A percentile compares a stretch with the other conserved stretches of the same genome.
Conservation (phyloP, 2,113 vertebrate species). For the Hemicordylus capensis region DNA sequence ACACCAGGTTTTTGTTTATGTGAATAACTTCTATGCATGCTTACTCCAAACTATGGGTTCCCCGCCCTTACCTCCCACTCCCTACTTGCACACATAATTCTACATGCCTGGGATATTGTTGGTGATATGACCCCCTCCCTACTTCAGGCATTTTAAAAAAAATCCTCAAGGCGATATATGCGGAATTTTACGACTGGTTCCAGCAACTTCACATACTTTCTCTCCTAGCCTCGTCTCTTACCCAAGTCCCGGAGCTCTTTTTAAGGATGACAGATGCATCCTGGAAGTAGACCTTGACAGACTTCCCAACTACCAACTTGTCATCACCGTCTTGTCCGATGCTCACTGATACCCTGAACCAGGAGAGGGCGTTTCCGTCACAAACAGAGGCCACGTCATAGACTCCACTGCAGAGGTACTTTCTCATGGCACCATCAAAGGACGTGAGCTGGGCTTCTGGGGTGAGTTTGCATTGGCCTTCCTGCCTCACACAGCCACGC, state of each 20-base stretch:
- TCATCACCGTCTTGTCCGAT: conserved; percentile 10
- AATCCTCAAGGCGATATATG: too few relatives aligned
- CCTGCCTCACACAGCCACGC: conserved; percentile 33
- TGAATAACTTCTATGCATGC: too few relatives aligned
- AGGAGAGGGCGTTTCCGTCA: conserved; percentile 12
- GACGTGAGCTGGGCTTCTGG: conserved; percentile 42
- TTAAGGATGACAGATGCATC: conserved; percentile 47
- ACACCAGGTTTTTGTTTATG: too few relatives aligned
- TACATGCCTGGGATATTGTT: too few relatives aligned
- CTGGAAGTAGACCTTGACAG: conserved; percentile 25
- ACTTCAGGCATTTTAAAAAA: too few relatives aligned
- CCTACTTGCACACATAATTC: too few relatives aligned
- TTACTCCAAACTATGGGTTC: too few relatives aligned
- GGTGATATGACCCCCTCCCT: too few relatives aligned
- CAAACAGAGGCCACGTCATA: conserved; percentile 62
- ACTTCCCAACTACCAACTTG: background rate
- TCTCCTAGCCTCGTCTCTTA: conserved; percentile 57
- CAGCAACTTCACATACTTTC: too few relatives aligned
- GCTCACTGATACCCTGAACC: conserved; percentile 61
- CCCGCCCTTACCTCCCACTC: too few relatives aligned
- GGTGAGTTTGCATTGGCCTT: conserved; percentile 50
- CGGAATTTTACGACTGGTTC: too few relatives aligned
- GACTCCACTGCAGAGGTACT: conserved; percentile 23
- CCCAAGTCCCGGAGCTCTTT: conserved; percentile 48
- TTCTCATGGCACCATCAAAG: conserved; percentile 48